Conservation (phyloP, 2,888 invertebrate genomes). For the Perithous albicinctus region DNA sequence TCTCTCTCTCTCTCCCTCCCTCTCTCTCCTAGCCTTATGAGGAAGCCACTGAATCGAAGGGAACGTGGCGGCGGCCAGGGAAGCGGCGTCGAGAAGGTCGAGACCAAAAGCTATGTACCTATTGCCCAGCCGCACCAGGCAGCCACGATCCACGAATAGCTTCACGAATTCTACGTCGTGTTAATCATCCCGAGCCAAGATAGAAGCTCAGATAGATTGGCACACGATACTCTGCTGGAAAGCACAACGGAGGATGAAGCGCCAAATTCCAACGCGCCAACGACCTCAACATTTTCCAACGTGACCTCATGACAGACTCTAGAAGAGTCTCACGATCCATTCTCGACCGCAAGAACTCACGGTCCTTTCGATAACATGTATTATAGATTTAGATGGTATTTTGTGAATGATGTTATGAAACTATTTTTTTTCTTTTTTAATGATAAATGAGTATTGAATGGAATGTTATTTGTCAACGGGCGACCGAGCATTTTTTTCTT, state of each 20-base stretch:
- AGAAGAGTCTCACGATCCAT: slow-evolving; percentile 36
- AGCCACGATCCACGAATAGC: slow-evolving; percentile 74
- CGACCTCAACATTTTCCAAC: slow-evolving; percentile 66
- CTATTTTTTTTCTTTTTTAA: too few relatives aligned
- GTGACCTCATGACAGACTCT: slow-evolving; percentile 59
- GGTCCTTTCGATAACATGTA: slow-evolving; percentile 47
- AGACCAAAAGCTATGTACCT: slow-evolving; percentile 49
- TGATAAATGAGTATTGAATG: too few relatives aligned
- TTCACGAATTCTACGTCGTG: slow-evolving; percentile 76
- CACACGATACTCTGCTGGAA: slow-evolving; percentile 48
- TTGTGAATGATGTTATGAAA: too few relatives aligned
- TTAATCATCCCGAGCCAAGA: slow-evolving; percentile 72
- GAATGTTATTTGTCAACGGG: too few relatives aligned
- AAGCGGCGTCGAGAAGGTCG: slow-evolving; percentile 27
- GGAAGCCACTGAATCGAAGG: slow-evolving; percentile 9
- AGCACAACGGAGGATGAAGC: slow-evolving; percentile 34
- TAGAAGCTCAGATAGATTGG: slow-evolving; percentile 66
- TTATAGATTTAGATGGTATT: neutral
- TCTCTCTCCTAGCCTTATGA: slow-evolving; percentile 26
- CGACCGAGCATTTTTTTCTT: too few relatives aligned
- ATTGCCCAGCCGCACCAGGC: slow-evolving; percentile 51
- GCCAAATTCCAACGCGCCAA: slow-evolving; percentile 64
- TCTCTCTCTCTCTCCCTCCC: slow-evolving; percentile 22
- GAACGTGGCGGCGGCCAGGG: slow-evolving; percentile 18
- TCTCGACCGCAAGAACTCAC: slow-evolving; percentile 59